Conservation (phyloP, 2,113 vertebrate genomes). For the Laterallus jamaicensis region DNA sequence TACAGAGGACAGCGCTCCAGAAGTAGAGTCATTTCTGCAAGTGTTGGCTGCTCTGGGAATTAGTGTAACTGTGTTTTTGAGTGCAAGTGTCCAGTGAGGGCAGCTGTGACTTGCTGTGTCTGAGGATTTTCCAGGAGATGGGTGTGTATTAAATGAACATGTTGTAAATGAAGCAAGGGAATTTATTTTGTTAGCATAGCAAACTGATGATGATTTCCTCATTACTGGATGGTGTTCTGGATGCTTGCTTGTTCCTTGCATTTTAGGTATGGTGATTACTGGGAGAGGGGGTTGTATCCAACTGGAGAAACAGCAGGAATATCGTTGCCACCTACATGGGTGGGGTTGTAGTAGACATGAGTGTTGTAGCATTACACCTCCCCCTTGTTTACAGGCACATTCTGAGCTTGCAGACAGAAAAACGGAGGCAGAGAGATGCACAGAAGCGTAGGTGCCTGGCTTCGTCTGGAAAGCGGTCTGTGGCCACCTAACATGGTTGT, state of each 20-base stretch:
- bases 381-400: neutral
- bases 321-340: neutral
- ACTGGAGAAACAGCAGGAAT: neutral
- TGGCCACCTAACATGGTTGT: neutral
- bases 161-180: neutral
- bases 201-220: neutral
- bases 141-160: neutral
- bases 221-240: neutral
- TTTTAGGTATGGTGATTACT: neutral
- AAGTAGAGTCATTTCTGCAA: neutral
- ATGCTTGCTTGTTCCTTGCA: accelerated
- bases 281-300: neutral
- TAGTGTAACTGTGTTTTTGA: neutral
- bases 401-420: neutral
- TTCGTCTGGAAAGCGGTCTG: neutral
- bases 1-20: neutral
- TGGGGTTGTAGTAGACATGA: neutral
- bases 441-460: neutral
- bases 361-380: neutral
- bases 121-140: slow-evolving; percentile 13
- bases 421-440: accelerated
- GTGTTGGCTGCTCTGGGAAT: neutral
- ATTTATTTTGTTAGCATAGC: neutral
- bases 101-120: neutral
- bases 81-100: neutral